phyloP scores from a whole-genome alignment of 2,797 vertebrate genomes.

The Lacerta viridis region DNA sequence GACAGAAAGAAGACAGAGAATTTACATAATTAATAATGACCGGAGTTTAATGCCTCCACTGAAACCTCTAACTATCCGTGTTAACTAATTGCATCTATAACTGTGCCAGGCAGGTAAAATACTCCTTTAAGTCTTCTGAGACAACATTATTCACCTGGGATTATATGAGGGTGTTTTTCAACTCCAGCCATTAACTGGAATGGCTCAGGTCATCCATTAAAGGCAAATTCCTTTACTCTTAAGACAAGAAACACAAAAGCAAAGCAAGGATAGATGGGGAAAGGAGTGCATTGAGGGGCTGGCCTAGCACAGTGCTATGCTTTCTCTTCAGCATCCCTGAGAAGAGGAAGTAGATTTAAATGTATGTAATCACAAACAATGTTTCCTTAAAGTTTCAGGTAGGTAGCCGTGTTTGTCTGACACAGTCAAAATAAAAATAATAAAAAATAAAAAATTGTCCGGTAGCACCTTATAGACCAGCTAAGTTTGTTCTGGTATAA shows the following conservation, averaged over 20 bases:
- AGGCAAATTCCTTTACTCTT: constrained; percentile 65
- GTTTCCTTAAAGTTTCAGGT: too few species aligned
- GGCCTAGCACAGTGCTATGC: rapidly evolving
- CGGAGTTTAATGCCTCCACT: constrained; percentile 76
- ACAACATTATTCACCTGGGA: constrained; percentile 80
- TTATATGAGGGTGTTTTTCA: constrained; percentile 69
- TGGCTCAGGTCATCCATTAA: constrained; percentile 76
- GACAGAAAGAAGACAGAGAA: constrained; percentile 77
- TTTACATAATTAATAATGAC: constrained; percentile 86
- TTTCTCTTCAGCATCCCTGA: background rate
- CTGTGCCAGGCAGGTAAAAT: constrained; percentile 78
- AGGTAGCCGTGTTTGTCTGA: too few species aligned
- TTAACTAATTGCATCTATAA: constrained; percentile 80
- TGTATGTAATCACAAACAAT: too few species aligned
- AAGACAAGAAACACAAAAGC: constrained; percentile 67
- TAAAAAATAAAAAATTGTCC: too few species aligned
- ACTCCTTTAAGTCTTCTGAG: constrained; percentile 78
- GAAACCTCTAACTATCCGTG: constrained; percentile 75
- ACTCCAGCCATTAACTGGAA: constrained; percentile 77
- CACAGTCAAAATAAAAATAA: too few species aligned
- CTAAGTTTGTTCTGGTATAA: too few species aligned
- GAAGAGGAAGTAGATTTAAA: background rate
- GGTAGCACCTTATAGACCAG: too few species aligned
- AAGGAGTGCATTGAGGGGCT: constrained; percentile 22
- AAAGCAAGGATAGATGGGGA: constrained; percentile 73